Evolutionary conservation across 1,140 invertebrate species (phyloP).

Genomic region (Drosophila yakuba): DNA sequence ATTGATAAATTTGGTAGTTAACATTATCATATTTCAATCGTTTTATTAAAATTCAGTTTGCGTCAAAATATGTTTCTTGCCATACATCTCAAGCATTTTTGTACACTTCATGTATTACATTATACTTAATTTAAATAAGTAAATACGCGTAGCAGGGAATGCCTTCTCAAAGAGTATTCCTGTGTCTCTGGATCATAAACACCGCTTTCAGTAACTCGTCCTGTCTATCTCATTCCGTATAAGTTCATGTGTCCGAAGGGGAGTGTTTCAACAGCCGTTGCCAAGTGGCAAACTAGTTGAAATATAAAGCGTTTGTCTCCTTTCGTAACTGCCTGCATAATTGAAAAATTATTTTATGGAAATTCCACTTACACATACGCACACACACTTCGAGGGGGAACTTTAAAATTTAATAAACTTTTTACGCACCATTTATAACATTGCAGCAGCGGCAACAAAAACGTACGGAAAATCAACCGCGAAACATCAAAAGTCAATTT

Average conservation of each 20-base stretch:
- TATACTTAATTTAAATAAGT: background rate
- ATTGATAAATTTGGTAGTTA: too few relatives aligned
- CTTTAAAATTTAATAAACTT: slow-evolving; percentile 81
- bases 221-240: slow-evolving; percentile 4
- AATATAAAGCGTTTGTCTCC: slow-evolving; percentile 44
- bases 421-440: slow-evolving; percentile 76
- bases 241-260: slow-evolving; percentile 10
- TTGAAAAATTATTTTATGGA: slow-evolving; percentile 81
- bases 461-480: slow-evolving; percentile 69
- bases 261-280: slow-evolving; percentile 52
- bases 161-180: background rate
- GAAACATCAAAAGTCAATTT: slow-evolving; percentile 82
- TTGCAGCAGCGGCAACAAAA: slow-evolving; percentile 28
- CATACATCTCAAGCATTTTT: too few relatives aligned
- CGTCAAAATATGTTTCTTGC: too few relatives aligned
- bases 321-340: slow-evolving; percentile 56
- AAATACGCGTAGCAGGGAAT: too few relatives aligned
- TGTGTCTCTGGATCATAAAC: too few relatives aligned
- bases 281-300: slow-evolving; percentile 57
- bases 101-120: too few relatives aligned
- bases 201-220: background rate
- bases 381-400: slow-evolving; percentile 10
- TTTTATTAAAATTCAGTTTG: too few relatives aligned
- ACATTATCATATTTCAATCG: too few relatives aligned
- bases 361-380: slow-evolving; percentile 43